A percentile compares a stretch with the other conserved stretches of the same genome.
phyloP scores from a whole-genome alignment of 2,797 vertebrate species.

The Neomorphus geoffroyi region DNA sequence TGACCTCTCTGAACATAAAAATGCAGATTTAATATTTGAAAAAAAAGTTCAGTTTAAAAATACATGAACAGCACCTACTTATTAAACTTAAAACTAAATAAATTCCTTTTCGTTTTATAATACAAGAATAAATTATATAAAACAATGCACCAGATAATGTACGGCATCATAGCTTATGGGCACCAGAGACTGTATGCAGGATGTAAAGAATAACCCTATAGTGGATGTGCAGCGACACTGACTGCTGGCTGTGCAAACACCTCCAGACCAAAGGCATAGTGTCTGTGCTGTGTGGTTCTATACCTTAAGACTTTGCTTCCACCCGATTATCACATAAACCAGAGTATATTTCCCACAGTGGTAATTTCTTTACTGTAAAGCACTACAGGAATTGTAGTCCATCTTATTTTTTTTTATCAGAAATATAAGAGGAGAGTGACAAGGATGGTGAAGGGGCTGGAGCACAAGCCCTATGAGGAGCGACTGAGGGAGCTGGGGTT shows the following conservation, averaged over 20 bases:
- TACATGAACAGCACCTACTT: background rate
- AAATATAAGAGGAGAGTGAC: too few relatives aligned
- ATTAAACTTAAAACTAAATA: background rate
- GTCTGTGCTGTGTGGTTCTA: background rate
- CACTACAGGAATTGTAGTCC: background rate
- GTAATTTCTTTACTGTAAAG: background rate
- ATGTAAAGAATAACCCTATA: background rate
- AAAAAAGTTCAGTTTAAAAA: background rate
- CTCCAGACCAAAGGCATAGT: background rate
- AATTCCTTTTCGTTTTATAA: background rate
- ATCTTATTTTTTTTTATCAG: background rate
- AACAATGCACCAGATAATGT: background rate
- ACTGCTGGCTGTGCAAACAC: background rate
- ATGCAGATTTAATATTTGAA: background rate
- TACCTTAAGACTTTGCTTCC: background rate
- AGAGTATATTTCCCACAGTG: background rate
- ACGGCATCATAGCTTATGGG: background rate
- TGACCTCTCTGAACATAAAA: background rate
- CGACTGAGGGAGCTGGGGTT: too few relatives aligned
- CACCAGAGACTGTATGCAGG: background rate
- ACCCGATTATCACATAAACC: background rate
- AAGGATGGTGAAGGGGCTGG: too few relatives aligned
- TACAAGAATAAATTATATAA: background rate
- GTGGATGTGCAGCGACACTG: fast-evolving
- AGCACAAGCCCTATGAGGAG: too few relatives aligned